Evolutionary conservation across 2,888 invertebrate genomes (phyloP).

Genomic region (Heliconius aoede): DNA sequence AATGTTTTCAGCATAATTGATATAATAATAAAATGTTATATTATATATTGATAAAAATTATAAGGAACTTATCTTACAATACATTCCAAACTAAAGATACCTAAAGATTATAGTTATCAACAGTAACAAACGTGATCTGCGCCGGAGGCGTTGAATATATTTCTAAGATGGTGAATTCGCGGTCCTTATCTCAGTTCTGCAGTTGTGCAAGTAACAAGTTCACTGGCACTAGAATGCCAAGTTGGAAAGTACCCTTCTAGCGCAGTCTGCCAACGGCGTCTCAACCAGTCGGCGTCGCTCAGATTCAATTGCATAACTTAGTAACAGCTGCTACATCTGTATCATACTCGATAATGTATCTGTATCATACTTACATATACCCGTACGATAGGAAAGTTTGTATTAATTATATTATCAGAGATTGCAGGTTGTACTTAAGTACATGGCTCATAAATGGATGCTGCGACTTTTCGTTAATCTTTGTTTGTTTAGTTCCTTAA

Average conservation of each 20-base stretch:
- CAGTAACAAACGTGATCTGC: constrained; percentile 49
- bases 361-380: too few relatives aligned
- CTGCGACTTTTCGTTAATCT: neutral
- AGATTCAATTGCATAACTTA: constrained; percentile 40
- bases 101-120: constrained; percentile 47
- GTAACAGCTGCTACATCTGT: constrained; percentile 35
- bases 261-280: constrained; percentile 37
- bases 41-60: neutral
- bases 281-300: constrained; percentile 32
- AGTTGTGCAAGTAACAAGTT: constrained; percentile 71
- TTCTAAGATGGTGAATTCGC: constrained; percentile 50
- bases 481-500: neutral
- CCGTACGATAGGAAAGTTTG: neutral
- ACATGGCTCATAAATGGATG: neutral
- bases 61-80: neutral
- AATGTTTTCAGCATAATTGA: neutral
- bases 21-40: neutral
- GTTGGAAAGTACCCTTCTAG: constrained; percentile 44
- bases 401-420: neutral
- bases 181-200: constrained; percentile 62
- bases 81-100: constrained; percentile 39
- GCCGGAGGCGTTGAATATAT: constrained; percentile 47
- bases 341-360: neutral
- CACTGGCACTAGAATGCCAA: constrained; percentile 61
- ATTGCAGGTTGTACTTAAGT: neutral